Evolutionary conservation across 2,888 invertebrate species (phyloP), one percentile per base, ranked within the genome.

Genomic region (Polydrusus pterygomalis): DNA sequence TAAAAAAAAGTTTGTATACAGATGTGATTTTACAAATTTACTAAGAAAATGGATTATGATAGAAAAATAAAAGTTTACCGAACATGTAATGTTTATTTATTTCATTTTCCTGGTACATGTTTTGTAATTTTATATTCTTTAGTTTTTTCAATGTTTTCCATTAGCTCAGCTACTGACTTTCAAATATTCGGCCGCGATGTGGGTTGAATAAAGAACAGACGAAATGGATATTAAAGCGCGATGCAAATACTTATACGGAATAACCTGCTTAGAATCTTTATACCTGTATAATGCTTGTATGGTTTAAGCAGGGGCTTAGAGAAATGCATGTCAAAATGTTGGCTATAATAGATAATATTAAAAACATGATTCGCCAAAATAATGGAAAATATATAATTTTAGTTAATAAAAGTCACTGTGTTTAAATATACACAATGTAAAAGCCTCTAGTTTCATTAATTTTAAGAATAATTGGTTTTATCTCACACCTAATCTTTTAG

Each of bases 241-340:
- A 67, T 38, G 51, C 20, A 38, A 67, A 67, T 67, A 67, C 51
- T 67, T 67, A 67, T 67, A 51, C n/a, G 30, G 10, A 38, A 15
- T 51, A 54, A 67, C 67, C 67, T 67, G 67, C 67, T 67, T 40
- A 11, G 67, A 67, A 67, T 67, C 54, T 54, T 15, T 25, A 15
- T 40, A 51, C 34, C 40, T 30, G 15, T 15, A 56, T 56, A 56
- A 56, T 34, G 34, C 34, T 15, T 34, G n/a, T 56, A n/a, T 34
- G 15, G 15, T 34, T 15, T 15, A 56, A 34, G 15, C 34, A 34
- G 15, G 15, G 34, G 34, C 54, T 17, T 54, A 30, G 25, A 54
- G 20, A 51, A 51, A 20, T 51, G 7, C 15, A 6, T 20, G 3
- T 45, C 7, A 30, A 30, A 30, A 30, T 30, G n/a, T n/a, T n/a